phyloP scores from a whole-genome alignment of 1,140 invertebrate species.

The Caenorhabditis remanei region DNA sequence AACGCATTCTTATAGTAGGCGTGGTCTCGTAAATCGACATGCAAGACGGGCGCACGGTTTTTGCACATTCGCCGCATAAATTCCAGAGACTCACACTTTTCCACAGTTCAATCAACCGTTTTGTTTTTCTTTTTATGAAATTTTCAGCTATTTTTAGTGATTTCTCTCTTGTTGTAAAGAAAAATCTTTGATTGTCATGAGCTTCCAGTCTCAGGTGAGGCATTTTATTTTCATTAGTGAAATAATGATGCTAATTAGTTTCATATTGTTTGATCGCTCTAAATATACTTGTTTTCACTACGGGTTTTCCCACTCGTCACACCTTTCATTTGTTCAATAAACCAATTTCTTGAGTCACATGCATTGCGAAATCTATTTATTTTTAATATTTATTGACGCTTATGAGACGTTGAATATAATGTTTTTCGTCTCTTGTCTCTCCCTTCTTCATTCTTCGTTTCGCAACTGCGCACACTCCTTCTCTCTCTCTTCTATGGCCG shows the following conservation, averaged over 20 bases:
- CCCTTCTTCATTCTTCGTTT: not conserved
- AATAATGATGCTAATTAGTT: too few relatives aligned
- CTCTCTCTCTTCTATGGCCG: not conserved
- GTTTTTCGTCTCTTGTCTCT: not conserved
- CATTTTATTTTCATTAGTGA: too few relatives aligned
- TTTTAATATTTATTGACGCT: not conserved
- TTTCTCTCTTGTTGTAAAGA: too few relatives aligned
- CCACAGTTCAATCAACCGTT: not conserved
- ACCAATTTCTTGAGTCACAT: not conserved
- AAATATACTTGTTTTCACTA: too few relatives aligned
- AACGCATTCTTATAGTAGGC: not conserved
- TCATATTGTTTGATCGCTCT: too few relatives aligned
- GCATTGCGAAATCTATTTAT: slow-evolving; percentile 21
- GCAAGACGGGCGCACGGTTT: not conserved
- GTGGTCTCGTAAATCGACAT: slow-evolving; percentile 19
- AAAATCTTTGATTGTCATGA: too few relatives aligned
- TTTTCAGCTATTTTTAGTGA: not conserved
- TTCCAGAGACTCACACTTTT: not conserved
- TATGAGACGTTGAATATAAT: not conserved
- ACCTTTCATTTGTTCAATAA: too few relatives aligned
- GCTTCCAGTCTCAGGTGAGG: too few relatives aligned
- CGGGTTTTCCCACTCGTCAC: too few relatives aligned
- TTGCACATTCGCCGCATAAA: not conserved
- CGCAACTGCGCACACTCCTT: not conserved
- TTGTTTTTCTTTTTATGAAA: not conserved